Base-by-base conservation (phyloP, 2,113 vertebrate genomes). In the Datnioides undecimradiatus region DNA sequence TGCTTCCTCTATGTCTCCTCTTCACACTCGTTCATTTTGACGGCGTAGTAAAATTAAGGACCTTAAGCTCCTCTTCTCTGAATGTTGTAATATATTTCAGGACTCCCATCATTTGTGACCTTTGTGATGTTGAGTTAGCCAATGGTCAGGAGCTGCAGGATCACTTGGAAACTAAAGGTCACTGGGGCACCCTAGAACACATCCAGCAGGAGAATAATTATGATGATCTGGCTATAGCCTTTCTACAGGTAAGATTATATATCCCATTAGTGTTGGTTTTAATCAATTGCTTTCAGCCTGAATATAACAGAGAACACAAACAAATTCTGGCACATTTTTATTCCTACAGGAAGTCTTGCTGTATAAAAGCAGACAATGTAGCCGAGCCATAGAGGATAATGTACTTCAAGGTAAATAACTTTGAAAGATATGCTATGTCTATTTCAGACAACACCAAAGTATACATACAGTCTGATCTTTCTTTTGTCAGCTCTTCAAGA, bases 151-250 rank as follows among this genome's bases (percentile, higher is more conserved):
- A 88, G 70, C 79, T 94, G 77, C 81, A 90, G 62, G 83, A 90
- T 66, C 92, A 94, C 62, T 34, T 92, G 60, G 89, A 93, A 34
- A 75, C 83, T 46, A 92, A 68, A 65, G 77, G 25, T 41, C 93
- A 94, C 84, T 93, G 93, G 93, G 85, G 80, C 54, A 92, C 87
- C 0, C 51, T 94, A 69, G 91, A 92, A 70, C 71, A 90, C 82
- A 92, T 94, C 34, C 93, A 94, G 64, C 64, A 83, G 68, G 68
- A 88, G 16, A 91, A 90, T 38, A 77, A 79, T n/a, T 94, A 91
- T 1, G 84, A 91, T 21, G 93, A 94, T 48, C 1, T 92, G 72
- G 29, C 54, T 2, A 82, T 93, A 65, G 91, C 93, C 2, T 93
- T 93, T 43, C 57, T 94, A 14, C 93, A 94, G 90, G 93, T 93